Percentiles rank a stretch among this genome's conserved stretches.
Evolutionary conservation across 2,113 vertebrate genomes (phyloP).

Genomic region (Aplodontia rufa): DNA sequence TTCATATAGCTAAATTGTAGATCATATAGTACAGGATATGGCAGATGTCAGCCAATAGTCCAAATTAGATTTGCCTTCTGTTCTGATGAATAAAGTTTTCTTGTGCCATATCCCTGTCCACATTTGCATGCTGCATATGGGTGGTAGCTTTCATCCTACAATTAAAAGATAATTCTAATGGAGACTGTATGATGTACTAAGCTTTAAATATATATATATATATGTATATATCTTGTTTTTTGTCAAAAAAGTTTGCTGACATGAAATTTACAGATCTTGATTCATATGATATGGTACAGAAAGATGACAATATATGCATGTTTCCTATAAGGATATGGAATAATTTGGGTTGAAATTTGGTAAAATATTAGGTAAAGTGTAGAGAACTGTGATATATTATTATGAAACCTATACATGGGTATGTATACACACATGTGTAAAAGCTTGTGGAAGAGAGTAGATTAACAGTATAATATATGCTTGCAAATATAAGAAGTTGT

Average conservation of each 20-base stretch:
- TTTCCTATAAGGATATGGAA: background rate
- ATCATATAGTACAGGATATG: background rate
- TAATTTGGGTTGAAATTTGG: background rate
- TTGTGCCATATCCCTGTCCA: background rate
- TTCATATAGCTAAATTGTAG: background rate
- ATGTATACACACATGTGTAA: background rate
- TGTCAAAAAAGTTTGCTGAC: background rate
- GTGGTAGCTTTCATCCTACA: background rate
- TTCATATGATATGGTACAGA: background rate
- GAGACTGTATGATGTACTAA: background rate
- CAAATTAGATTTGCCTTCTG: background rate
- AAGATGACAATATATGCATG: background rate
- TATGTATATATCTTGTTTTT: background rate
- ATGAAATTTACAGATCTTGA: background rate
- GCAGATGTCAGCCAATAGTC: background rate
- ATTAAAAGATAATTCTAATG: background rate
- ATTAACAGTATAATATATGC: background rate
- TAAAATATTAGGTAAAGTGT: background rate
- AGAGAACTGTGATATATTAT: background rate
- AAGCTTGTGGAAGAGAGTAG: background rate
- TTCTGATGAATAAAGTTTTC: background rate
- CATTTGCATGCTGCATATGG: background rate
- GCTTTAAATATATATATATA: background rate
- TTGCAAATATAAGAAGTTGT: background rate
- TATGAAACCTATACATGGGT: background rate